Conservation (phyloP, 2,888 invertebrate genomes). For the Nomada ferruginata region DNA sequence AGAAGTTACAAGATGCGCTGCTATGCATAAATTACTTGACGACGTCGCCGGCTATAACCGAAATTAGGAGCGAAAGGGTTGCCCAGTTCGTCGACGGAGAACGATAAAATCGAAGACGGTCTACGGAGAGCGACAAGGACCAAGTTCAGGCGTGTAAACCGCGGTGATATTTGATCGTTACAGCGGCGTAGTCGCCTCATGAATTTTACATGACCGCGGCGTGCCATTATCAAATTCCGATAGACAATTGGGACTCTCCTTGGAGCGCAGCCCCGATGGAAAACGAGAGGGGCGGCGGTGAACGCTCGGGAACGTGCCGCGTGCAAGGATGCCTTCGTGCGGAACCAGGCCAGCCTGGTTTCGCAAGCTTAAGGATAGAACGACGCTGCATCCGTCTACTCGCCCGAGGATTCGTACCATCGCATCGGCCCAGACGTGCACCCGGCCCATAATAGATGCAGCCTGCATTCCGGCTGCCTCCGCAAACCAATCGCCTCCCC, state of each 20-base stretch:
- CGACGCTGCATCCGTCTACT: slow-evolving; percentile 19
- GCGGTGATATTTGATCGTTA: slow-evolving; percentile 71
- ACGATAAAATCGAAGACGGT: neutral
- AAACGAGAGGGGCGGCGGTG: slow-evolving; percentile 44
- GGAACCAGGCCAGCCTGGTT: slow-evolving; percentile 46
- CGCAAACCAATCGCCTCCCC: slow-evolving; percentile 54
- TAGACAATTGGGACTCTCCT: slow-evolving; percentile 73
- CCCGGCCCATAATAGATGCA: slow-evolving; percentile 72
- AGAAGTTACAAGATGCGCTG: no score
- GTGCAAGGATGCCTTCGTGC: slow-evolving; percentile 58
- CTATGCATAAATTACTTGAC: no score
- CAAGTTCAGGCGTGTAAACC: slow-evolving; percentile 62
- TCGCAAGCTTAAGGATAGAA: slow-evolving; percentile 54
- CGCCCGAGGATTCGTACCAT: slow-evolving; percentile 30
- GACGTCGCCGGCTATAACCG: no score
- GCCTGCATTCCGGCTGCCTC: slow-evolving; percentile 59
- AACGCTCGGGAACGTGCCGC: slow-evolving; percentile 67
- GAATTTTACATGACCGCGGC: slow-evolving; percentile 75
- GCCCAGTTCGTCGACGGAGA: no score
- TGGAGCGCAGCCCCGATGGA: slow-evolving; percentile 11
- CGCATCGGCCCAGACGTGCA: slow-evolving; percentile 53
- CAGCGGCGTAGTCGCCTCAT: slow-evolving; percentile 69
- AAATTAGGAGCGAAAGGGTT: no score
- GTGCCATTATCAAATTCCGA: slow-evolving; percentile 77
- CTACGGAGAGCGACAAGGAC: slow-evolving; percentile 36